Conservation (phyloP, 2,797 vertebrate species). For the Sibirionetta formosa region DNA sequence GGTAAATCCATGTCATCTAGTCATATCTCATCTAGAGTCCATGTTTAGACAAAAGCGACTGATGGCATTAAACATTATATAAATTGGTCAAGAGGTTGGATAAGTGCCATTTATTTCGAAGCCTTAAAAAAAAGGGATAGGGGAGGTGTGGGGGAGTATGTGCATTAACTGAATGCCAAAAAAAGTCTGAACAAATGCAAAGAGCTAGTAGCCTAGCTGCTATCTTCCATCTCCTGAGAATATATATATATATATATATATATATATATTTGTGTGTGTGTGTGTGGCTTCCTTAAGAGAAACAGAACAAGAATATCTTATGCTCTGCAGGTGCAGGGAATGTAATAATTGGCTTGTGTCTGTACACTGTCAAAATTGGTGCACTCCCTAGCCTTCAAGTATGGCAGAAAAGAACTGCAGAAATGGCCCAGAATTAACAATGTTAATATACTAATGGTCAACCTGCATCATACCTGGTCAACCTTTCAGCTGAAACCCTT, state of each 20-base stretch:
- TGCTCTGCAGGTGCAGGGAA: neutral
- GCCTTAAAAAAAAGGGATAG: neutral
- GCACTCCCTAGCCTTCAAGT: neutral
- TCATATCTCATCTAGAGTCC: neutral
- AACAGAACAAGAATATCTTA: neutral
- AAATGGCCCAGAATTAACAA: neutral
- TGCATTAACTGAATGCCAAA: neutral
- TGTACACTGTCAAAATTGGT: neutral
- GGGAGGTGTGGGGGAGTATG: neutral
- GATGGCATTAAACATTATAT: neutral
- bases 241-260: too few relatives aligned
- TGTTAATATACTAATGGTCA: neutral
- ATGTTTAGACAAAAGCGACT: conserved; percentile 17
- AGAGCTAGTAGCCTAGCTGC: neutral
- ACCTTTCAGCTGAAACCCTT: neutral
- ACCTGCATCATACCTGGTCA: neutral
- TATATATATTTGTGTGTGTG: neutral
- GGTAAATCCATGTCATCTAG: neutral
- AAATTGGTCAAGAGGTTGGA: neutral
- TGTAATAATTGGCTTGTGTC: neutral
- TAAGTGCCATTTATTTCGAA: neutral
- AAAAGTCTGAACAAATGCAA: neutral
- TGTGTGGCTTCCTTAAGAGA: neutral
- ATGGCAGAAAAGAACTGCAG: neutral
- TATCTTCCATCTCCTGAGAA: neutral